Evolutionary conservation across 1,140 invertebrate genomes (phyloP).

Genomic region (Rhyacophila brunnea): DNA sequence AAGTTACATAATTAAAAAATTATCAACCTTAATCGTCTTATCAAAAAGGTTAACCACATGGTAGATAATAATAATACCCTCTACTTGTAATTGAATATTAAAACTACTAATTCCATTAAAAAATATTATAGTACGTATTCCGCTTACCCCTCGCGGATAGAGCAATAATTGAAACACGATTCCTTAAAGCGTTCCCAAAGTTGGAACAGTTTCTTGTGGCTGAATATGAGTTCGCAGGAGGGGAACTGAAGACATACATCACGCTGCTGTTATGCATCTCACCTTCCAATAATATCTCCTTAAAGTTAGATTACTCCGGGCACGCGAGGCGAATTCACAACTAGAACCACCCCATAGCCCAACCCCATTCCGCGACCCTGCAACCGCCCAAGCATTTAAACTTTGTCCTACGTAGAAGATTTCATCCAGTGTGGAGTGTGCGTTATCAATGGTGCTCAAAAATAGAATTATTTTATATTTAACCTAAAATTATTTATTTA

Average conservation of each 20-base stretch:
- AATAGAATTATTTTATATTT: no score
- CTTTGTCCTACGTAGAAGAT: conserved; percentile 18
- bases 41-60: no score
- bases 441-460: neutral
- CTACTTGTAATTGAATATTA: no score
- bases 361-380: neutral
- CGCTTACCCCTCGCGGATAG: no score
- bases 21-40: no score
- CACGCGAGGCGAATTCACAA: conserved; percentile 21
- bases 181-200: no score
- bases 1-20: no score
- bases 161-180: no score
- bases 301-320: conserved; percentile 30
- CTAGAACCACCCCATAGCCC: conserved; percentile 5
- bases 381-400: conserved; percentile 25
- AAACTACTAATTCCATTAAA: no score
- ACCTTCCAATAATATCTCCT: conserved; percentile 30
- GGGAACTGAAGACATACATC: conserved; percentile 11
- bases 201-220: neutral
- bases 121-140: no score
- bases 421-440: conserved; percentile 9
- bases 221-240: neutral
- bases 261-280: conserved; percentile 12
- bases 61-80: no score
- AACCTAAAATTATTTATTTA: no score